These are phyloP conservation scores for Prinia subflava DNA, from an alignment of 2,113 vertebrate genomes.

Conservation along the genomic window DNA sequence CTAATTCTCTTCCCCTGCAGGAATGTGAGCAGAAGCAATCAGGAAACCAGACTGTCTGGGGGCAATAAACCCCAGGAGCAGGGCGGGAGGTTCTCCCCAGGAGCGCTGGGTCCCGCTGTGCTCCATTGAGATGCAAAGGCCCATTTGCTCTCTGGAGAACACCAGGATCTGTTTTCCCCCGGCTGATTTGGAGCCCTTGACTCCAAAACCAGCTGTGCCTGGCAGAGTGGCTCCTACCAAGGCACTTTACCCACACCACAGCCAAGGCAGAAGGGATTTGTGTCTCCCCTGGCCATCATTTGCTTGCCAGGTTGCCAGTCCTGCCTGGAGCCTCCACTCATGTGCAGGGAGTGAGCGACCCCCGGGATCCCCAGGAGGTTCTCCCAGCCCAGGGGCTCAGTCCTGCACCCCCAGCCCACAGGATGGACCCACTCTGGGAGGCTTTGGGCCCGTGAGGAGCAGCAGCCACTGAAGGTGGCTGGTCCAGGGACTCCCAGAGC, in stretches of 20 bases:
- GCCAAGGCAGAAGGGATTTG: background rate
- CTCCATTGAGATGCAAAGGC: slow-evolving; percentile 22
- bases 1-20: slow-evolving; percentile 45
- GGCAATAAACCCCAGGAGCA: slow-evolving; percentile 68
- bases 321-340: background rate
- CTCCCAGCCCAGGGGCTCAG: background rate
- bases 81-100: background rate
- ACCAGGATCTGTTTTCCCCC: background rate
- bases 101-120: slow-evolving; percentile 36
- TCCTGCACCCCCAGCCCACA: accelerated
- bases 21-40: slow-evolving; percentile 66
- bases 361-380: background rate
- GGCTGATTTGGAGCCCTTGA: background rate
- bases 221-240: accelerated
- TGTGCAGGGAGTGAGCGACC: background rate
- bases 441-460: background rate
- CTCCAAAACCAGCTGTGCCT: background rate
- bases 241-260: accelerated
- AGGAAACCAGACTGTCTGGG: slow-evolving; percentile 67
- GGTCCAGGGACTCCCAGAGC: accelerated
- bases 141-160: background rate
- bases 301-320: accelerated
- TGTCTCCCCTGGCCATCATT: background rate
- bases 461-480: accelerated
- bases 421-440: accelerated